A percentile compares a stretch with the other conserved stretches of the same genome.
Conservation (phyloP, 2,113 vertebrate species). For the Podilymbus podiceps region DNA sequence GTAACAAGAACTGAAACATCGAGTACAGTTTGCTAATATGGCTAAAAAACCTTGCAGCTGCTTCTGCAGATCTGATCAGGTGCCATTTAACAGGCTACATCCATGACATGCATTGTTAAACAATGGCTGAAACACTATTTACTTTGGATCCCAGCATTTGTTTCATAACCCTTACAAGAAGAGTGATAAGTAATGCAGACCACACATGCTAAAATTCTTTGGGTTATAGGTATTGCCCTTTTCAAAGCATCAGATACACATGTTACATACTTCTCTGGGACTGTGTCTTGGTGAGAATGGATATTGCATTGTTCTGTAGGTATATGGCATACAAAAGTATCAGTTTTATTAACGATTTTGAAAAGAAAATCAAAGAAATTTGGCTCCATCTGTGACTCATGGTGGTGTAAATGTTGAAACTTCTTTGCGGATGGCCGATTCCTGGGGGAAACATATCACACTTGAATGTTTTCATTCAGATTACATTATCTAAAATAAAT, state of each 20-base stretch:
- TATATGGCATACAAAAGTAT: not conserved
- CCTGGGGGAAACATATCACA: not conserved
- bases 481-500: slow-evolving; percentile 31
- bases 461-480: slow-evolving; percentile 32
- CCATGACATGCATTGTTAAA: not conserved
- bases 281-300: not conserved
- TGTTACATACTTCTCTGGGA: not conserved
- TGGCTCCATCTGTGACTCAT: not conserved
- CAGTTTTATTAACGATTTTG: not conserved
- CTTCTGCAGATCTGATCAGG: not conserved
- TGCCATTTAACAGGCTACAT: not conserved
- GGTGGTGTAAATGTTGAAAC: not conserved
- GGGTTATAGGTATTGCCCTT: not conserved
- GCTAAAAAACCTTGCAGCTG: not conserved
- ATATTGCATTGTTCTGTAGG: not conserved
- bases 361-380: not conserved
- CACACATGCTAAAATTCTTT: not conserved
- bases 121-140: not conserved
- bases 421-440: not conserved
- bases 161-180: not conserved
- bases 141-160: not conserved
- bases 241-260: not conserved
- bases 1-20: not conserved
- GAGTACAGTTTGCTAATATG: not conserved
- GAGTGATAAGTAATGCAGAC: not conserved